Evolutionary conservation across 2,797 vertebrate genomes (phyloP).

Genomic region (Sebastes oblongus): DNA sequence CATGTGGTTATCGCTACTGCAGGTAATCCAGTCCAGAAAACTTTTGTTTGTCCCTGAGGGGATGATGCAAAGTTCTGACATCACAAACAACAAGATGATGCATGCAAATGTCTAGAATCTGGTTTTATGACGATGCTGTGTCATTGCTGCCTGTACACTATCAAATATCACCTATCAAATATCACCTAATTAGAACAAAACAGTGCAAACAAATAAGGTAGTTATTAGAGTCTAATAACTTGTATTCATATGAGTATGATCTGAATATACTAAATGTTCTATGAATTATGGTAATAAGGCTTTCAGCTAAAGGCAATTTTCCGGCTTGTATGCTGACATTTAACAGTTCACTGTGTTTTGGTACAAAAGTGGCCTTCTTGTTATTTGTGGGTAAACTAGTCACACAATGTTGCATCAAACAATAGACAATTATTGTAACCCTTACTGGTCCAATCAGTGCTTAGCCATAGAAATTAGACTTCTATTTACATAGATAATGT

Average conservation of each 20-base stretch:
- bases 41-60: constrained; percentile 19
- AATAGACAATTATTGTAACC: neutral
- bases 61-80: neutral
- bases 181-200: neutral
- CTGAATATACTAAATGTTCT: neutral
- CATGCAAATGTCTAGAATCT: neutral
- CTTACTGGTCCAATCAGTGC: neutral
- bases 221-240: neutral
- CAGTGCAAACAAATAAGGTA: neutral
- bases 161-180: neutral
- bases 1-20: constrained; percentile 93
- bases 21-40: constrained; percentile 79
- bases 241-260: neutral
- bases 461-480: neutral
- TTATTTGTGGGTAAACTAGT: neutral
- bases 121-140: neutral
- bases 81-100: neutral
- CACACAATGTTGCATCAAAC: neutral
- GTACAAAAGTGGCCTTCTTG: neutral
- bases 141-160: neutral
- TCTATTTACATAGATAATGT: neutral
- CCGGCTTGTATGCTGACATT: neutral
- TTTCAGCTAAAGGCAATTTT: neutral
- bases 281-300: neutral
- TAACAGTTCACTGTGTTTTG: neutral